Conservation (phyloP, 2,797 vertebrate species). For the Podarcis lilfordi region DNA sequence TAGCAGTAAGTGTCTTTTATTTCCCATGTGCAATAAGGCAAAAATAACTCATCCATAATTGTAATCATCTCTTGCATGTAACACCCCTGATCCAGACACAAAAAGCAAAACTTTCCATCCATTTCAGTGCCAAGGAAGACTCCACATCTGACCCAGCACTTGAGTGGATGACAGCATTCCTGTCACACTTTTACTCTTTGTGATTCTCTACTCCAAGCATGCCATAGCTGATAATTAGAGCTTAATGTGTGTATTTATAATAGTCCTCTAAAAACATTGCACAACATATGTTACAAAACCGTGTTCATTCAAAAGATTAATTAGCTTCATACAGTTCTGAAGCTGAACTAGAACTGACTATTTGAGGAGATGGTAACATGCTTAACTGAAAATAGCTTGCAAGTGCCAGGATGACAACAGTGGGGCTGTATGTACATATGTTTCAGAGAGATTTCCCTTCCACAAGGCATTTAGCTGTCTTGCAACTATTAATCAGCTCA, state of each 20-base stretch:
- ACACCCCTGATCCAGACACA: background rate
- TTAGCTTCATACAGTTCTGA: slow-evolving; percentile 36
- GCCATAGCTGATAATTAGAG: background rate
- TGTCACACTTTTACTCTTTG: background rate
- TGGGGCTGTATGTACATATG: slow-evolving; percentile 57
- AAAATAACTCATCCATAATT: background rate
- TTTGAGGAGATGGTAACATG: slow-evolving; percentile 55
- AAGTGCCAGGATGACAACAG: slow-evolving; percentile 54
- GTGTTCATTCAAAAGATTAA: slow-evolving; percentile 49
- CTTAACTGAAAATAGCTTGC: slow-evolving; percentile 54
- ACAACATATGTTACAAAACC: background rate
- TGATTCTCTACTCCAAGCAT: background rate
- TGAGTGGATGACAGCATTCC: background rate
- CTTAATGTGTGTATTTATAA: slow-evolving; percentile 2
- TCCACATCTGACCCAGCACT: background rate
- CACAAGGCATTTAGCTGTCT: slow-evolving; percentile 67
- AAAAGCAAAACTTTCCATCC: background rate
- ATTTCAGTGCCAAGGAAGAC: background rate
- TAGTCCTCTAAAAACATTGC: background rate
- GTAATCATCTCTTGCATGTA: background rate
- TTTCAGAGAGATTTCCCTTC: slow-evolving; percentile 61
- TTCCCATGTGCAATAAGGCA: background rate
- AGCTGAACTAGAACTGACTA: slow-evolving; percentile 48
- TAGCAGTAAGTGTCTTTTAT: background rate
- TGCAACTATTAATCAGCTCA: slow-evolving; percentile 68